A percentile compares a stretch with the other conserved stretches of the same genome.
phyloP scores from a whole-genome alignment of 2,888 invertebrate genomes.

The Polyommatus icarus region DNA sequence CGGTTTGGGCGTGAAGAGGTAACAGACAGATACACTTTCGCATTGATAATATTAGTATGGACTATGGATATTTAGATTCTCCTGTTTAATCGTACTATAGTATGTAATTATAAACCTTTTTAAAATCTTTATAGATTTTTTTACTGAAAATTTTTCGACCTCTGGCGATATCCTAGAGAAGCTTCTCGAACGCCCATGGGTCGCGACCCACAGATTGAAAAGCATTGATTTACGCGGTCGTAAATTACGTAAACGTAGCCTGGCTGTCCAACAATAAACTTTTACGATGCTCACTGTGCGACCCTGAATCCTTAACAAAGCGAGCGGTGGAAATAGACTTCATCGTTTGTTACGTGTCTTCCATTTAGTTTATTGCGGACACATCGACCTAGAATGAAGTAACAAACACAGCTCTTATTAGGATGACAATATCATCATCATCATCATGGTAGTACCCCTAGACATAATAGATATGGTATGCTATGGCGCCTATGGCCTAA shows the following conservation, averaged over 20 bases:
- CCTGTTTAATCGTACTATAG: too few relatives aligned
- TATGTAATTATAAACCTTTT: too few relatives aligned
- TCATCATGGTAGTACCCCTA: neutral
- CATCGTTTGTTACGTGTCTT: conserved; percentile 39
- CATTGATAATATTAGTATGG: too few relatives aligned
- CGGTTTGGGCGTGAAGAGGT: too few relatives aligned
- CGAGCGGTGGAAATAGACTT: conserved; percentile 57
- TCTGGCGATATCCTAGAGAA: too few relatives aligned
- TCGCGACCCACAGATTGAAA: too few relatives aligned
- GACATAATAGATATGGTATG: neutral
- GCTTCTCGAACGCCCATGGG: too few relatives aligned
- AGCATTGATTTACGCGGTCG: conserved; percentile 32
- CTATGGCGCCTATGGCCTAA: too few relatives aligned
- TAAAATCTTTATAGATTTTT: too few relatives aligned
- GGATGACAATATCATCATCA: conserved; percentile 3
- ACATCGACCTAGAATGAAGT: conserved; percentile 21
- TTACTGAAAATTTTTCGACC: too few relatives aligned
- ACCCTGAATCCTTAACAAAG: conserved; percentile 57
- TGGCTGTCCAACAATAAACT: conserved; percentile 44
- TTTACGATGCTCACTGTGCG: conserved; percentile 50
- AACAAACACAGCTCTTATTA: neutral
- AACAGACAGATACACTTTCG: too few relatives aligned
- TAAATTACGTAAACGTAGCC: conserved; percentile 47
- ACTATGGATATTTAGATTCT: too few relatives aligned
- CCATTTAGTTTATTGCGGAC: conserved; percentile 19